phyloP scores from a whole-genome alignment of 1,140 invertebrate genomes.

The Subanguina moxae region DNA sequence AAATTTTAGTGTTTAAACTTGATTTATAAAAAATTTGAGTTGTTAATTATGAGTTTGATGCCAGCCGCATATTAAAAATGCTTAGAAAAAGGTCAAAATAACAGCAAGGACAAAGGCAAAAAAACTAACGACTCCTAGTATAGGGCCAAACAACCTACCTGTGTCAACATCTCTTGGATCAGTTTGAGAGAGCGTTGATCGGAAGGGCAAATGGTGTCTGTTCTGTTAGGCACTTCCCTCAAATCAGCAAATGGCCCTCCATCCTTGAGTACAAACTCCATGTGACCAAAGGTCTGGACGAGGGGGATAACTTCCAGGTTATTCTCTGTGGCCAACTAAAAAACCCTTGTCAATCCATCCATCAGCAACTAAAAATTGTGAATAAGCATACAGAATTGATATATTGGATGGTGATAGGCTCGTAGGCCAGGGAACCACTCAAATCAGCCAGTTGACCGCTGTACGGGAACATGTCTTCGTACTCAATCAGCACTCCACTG shows the following conservation, averaged over 20 bases:
- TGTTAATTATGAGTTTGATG: too few relatives aligned
- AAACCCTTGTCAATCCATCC: conserved; percentile 60
- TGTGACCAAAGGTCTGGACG: conserved; percentile 76
- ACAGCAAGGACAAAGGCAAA: too few relatives aligned
- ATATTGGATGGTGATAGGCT: conserved; percentile 67
- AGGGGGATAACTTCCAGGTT: conserved; percentile 80
- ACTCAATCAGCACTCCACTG: conserved; percentile 85
- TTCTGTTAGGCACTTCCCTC: conserved; percentile 60
- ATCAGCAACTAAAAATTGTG: conserved; percentile 20
- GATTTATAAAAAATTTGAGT: too few relatives aligned
- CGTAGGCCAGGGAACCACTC: conserved; percentile 74
- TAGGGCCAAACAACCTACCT: conserved; percentile 60
- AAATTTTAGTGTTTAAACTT: too few relatives aligned
- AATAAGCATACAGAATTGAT: conserved; percentile 59
- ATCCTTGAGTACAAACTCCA: conserved; percentile 66
- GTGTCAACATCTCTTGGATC: conserved; percentile 63
- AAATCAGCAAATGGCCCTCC: conserved; percentile 59
- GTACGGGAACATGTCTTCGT: conserved; percentile 86
- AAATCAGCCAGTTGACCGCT: conserved; percentile 68
- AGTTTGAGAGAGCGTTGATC: conserved; percentile 62
- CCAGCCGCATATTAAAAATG: too few relatives aligned
- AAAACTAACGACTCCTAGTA: too few relatives aligned
- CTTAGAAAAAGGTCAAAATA: too few relatives aligned
- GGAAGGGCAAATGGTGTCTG: conserved; percentile 63
- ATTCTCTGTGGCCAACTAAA: conserved; percentile 60